Evolutionary conservation across 2,113 vertebrate genomes (phyloP), one percentile per base, ranked within the genome.

Genomic region (Rhizomys pruinosus): DNA sequence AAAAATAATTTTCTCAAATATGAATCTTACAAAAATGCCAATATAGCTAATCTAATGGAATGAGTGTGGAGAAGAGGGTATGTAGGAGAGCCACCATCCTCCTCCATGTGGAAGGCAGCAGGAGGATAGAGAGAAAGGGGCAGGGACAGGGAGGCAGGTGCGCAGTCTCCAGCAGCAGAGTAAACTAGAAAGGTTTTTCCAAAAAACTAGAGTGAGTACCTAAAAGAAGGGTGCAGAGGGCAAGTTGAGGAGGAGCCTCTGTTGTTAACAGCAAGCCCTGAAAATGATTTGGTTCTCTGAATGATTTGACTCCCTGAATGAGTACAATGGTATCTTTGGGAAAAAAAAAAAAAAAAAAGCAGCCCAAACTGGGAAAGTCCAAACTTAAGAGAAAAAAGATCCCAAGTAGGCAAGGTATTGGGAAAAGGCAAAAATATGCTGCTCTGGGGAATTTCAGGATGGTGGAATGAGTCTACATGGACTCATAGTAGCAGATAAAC

Each of bases 151-250:
- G 23, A 39, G 11, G 52, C 11, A 16, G 63, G n/a, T 1, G 37
- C 22, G 8, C 20, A 1, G 2, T 4, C 25, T 32, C 22, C n/a
- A 27, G 37, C 5, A 57, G 19, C 5, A 5, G 47, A 34, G 2
- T 7, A 29, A 13, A 55, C 2, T 5, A 1, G 1, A 15, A 32
- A 68, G 44, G 42, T 37, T 71, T 27, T 39, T 61, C 20, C 47
- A 2, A 17, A 15, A 34, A 11, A 47, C 29, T 25, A 19, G 55
- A 34, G 42, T 0, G 5, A 25, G 11, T 7, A 39, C 34, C 25
- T 34, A 34, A 2, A 34, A 37, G 13, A 29, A n/a, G 2, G 8
- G 15, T 6, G 9, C 37, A 19, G 7, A 2, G 4, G 1, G 3
- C 29, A 4, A 37, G 22, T 2, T 7, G 16, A 22, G 47, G 1